Evolutionary conservation across 2,113 vertebrate species (phyloP).

Genomic region (Hippolais icterina): DNA sequence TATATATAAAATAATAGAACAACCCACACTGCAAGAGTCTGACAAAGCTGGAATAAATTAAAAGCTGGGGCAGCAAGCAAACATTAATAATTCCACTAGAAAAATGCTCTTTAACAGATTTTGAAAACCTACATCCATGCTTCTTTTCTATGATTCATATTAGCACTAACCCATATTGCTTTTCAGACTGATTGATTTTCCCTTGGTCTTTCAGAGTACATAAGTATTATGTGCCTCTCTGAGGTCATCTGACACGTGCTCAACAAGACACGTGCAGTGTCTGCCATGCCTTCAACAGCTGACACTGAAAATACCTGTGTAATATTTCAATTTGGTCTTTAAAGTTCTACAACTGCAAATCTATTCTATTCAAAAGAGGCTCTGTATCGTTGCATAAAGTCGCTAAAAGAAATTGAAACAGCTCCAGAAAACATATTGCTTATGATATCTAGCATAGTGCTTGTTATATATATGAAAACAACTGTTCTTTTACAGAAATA

Average conservation of each 20-base stretch:
- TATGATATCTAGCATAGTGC: background rate
- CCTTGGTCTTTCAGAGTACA: background rate
- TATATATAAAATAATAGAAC: background rate
- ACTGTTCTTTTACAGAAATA: background rate
- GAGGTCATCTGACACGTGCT: background rate
- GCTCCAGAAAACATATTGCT: background rate
- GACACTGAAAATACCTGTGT: background rate
- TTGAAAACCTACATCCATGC: background rate
- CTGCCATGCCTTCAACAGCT: background rate
- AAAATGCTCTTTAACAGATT: background rate
- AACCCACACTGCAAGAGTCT: background rate
- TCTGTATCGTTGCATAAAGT: background rate
- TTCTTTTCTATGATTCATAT: background rate
- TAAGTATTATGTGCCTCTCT: background rate
- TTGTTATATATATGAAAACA: background rate
- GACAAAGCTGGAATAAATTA: conserved; percentile 16
- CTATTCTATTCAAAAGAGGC: background rate
- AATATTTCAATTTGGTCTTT: background rate
- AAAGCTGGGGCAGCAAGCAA: background rate
- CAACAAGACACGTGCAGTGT: accelerated
- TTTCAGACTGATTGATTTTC: background rate
- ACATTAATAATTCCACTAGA: background rate
- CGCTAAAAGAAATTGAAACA: background rate
- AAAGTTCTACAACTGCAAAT: background rate
- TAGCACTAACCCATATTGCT: background rate